Conservation (phyloP, 2,888 invertebrate species). For the Caradrina clavipalpis region DNA sequence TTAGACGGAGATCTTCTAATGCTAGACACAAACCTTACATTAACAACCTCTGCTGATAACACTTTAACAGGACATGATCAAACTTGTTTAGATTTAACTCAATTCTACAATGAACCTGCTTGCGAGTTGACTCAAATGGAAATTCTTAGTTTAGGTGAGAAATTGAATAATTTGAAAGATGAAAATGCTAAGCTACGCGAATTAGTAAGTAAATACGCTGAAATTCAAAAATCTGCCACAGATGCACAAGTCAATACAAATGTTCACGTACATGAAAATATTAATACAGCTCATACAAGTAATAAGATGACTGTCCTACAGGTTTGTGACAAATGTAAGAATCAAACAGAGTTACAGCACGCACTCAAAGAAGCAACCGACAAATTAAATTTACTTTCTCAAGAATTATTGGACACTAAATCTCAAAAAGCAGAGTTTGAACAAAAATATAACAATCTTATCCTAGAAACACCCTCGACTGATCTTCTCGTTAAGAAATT, state of each 20-base stretch:
- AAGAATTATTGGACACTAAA: constrained; percentile 69
- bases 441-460: constrained; percentile 75
- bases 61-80: constrained; percentile 81
- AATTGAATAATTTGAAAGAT: constrained; percentile 69
- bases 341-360: constrained; percentile 55
- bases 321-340: constrained; percentile 64
- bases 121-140: constrained; percentile 70
- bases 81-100: constrained; percentile 81
- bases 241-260: constrained; percentile 69
- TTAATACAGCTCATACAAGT: background rate
- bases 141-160: constrained; percentile 60
- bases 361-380: constrained; percentile 57
- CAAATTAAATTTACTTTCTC: constrained; percentile 68
- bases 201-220: constrained; percentile 64
- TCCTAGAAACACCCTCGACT: constrained; percentile 75
- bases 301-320: constrained; percentile 5
- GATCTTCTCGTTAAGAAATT: constrained; percentile 77
- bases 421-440: constrained; percentile 74
- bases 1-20: constrained; percentile 85
- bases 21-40: constrained; percentile 86
- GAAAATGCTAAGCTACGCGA: constrained; percentile 76
- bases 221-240: constrained; percentile 51
- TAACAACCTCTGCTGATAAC: constrained; percentile 79
- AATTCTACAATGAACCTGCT: constrained; percentile 76
- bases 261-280: constrained; percentile 29